Base-by-base conservation (phyloP, 2,888 invertebrate species). In the Sycophila texana region DNA sequence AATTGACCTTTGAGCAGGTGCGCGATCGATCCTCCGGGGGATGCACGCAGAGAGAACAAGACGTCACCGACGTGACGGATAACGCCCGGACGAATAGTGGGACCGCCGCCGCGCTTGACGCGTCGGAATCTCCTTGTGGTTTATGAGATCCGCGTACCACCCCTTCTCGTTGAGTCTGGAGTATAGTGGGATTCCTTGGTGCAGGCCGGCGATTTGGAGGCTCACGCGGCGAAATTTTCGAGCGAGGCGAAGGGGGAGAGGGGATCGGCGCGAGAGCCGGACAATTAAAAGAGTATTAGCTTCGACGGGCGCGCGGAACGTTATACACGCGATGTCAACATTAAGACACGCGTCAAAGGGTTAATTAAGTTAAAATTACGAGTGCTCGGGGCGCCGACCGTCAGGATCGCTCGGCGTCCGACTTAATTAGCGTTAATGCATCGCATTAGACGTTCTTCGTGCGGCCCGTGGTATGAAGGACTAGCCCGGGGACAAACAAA, bases 321-420 rank as follows among this genome's bases (percentile, higher is more conserved):
- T n/a, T 26, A 26, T 26, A 20, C 74, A 78, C 78, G 74, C 78
- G 61, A 78, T 68, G 14, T 51, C 30, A 47, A 57, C 74, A 78
- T 78, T 68, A 78, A 61, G 61, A 14, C 73, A 49, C 7, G 47
- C 13, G 71, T 47, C 78, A 81, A 81, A 81, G 80, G 81, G 79
- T 74, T 82, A 77, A 82, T 82, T 82, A 81, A 70, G 75, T 74
- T 63, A 39, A 65, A 77, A 77, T 77, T 81, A 81, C 75, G 74
- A 72, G 70, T 66, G 76, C 78, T 4, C 39, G 39, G 39, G 3
- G 39, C 39, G 39, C 39, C 7, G 5, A 0, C 39, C 4, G 39
- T 39, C 39, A 39, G 39, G 39, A 39, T 39, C 39, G 39, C 39
- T 4, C 5, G 39, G 39, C 39, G 39, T 7, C 39, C 5, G 5